Conservation (phyloP, 2,797 vertebrate species). For the Potorous gilbertii region DNA sequence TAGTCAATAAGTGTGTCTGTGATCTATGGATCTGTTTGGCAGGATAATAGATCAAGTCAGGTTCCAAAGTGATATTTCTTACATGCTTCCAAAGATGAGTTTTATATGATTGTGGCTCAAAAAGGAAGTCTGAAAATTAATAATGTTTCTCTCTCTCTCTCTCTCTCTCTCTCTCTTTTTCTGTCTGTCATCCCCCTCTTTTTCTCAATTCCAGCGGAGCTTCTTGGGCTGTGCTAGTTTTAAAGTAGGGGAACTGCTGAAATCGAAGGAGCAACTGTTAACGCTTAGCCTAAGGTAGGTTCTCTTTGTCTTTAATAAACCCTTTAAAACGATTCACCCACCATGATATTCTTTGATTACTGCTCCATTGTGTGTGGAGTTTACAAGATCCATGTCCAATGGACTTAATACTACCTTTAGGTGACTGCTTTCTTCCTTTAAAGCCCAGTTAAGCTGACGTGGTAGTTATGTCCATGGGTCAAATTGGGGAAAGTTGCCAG, state of each 20-base stretch:
- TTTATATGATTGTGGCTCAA: conserved; percentile 27
- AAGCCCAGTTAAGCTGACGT: conserved; percentile 44
- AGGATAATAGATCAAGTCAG: not conserved
- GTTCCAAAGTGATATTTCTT: conserved; percentile 33
- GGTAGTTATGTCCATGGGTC: conserved; percentile 25
- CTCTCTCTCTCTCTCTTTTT: conserved; percentile 79
- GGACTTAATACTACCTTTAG: conserved; percentile 1
- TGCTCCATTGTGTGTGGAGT: conserved; percentile 22
- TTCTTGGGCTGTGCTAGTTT: conserved; percentile 95
- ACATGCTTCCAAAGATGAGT: conserved; percentile 42
- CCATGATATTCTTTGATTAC: not conserved
- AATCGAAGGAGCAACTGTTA: conserved; percentile 92
- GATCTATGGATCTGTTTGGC: conserved; percentile 19
- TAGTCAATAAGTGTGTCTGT: conserved; percentile 27
- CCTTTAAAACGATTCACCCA: not conserved
- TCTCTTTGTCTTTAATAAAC: conserved; percentile 49
- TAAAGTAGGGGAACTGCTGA: conserved; percentile 92
- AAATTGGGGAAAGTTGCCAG: conserved; percentile 48
- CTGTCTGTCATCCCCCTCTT: conserved; percentile 33
- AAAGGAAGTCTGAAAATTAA: conserved; percentile 50
- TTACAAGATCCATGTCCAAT: not conserved
- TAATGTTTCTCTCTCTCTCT: conserved; percentile 35
- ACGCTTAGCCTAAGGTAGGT: conserved; percentile 94
- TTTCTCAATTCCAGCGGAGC: conserved; percentile 89
- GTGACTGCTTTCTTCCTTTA: conserved; percentile 29